Percentiles rank a stretch among this genome's conserved stretches.
These are phyloP conservation scores for Rhabdomys pumilio DNA, from an alignment of 2,797 vertebrate species.

Conservation along the genomic window DNA sequence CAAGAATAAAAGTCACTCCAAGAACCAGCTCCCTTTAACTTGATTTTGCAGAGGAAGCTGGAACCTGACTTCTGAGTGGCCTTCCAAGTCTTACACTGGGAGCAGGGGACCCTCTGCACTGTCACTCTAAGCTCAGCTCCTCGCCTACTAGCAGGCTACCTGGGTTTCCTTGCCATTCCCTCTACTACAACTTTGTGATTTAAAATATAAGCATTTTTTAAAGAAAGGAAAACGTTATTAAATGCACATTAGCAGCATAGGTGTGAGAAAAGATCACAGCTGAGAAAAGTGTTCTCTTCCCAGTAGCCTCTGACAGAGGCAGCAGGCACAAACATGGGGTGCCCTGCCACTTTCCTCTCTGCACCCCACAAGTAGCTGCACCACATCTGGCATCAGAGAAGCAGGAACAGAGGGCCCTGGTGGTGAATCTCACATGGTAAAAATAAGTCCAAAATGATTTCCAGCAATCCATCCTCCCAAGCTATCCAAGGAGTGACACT, in stretches of 20 bases:
- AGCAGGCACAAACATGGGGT: constrained; percentile 56
- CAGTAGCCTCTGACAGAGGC: constrained; percentile 78
- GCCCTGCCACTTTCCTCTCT: constrained; percentile 45
- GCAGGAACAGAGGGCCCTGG: not conserved
- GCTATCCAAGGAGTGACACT: not conserved
- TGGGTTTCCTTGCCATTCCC: constrained; percentile 50
- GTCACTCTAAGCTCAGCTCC: constrained; percentile 84
- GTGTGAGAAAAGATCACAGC: constrained; percentile 85
- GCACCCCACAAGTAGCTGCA: not conserved
- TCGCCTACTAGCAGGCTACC: constrained; percentile 80
- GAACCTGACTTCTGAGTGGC: constrained; percentile 72
- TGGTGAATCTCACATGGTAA: not conserved
- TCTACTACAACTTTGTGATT: constrained; percentile 86
- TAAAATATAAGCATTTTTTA: constrained; percentile 89
- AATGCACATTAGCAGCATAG: constrained; percentile 89
- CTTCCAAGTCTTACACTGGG: constrained; percentile 62
- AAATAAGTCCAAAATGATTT: not conserved
- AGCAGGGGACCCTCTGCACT: constrained; percentile 77
- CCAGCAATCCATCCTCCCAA: not conserved
- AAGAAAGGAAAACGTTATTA: constrained; percentile 88
- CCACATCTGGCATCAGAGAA: not conserved
- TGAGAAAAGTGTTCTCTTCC: constrained; percentile 83
- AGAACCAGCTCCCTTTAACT: constrained; percentile 55
- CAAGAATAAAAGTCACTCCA: constrained; percentile 80
- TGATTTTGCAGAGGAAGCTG: constrained; percentile 26